Evolutionary conservation across 2,113 vertebrate species (phyloP).

Genomic region (Eurypyga helias): DNA sequence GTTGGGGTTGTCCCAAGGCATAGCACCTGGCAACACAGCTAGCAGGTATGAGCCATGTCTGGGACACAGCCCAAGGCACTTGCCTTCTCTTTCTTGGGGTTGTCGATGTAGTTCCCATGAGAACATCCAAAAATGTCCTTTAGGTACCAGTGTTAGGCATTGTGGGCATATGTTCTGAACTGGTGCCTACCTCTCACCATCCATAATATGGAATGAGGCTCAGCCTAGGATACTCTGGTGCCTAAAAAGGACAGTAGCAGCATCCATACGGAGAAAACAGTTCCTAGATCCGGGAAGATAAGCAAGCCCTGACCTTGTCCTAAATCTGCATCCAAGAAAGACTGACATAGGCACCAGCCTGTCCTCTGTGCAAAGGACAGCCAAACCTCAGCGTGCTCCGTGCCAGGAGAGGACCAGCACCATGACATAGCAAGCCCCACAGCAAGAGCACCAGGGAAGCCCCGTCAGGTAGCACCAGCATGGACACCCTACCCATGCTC

Average conservation of each 20-base stretch:
- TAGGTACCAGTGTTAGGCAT: neutral
- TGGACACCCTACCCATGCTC: neutral
- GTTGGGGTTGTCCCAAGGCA: neutral
- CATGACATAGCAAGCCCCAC: neutral
- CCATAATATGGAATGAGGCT: accelerated
- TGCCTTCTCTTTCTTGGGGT: neutral
- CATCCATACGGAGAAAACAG: neutral
- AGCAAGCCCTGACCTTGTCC: neutral
- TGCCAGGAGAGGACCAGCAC: neutral
- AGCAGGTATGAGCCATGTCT: accelerated
- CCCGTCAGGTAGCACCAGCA: neutral
- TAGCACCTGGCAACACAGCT: neutral
- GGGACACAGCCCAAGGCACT: neutral
- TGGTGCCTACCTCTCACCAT: neutral
- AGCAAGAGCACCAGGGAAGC: neutral
- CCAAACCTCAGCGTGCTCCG: neutral
- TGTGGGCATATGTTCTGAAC: neutral
- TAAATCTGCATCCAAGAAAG: neutral
- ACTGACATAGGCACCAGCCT: accelerated
- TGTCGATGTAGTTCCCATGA: neutral
- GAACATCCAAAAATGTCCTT: neutral
- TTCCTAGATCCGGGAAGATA: neutral
- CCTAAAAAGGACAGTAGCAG: neutral
- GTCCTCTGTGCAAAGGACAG: neutral
- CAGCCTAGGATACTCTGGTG: neutral